Percentiles rank a stretch among this genome's conserved stretches.
Conservation (phyloP, 2,797 vertebrate species). For the Vultur gryphus region DNA sequence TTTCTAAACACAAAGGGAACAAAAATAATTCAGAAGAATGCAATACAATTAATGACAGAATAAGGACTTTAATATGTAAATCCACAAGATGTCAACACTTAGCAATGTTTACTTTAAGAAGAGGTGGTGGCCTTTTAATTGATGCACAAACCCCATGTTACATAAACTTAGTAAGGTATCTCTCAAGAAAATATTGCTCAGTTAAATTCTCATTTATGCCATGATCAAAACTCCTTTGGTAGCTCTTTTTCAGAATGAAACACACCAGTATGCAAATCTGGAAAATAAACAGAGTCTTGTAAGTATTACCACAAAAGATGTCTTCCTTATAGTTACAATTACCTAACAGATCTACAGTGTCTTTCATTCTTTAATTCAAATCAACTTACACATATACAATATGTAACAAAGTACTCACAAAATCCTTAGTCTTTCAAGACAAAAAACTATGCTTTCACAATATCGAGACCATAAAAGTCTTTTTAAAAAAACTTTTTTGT, state of each 20-base stretch:
- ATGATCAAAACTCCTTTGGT: conserved; percentile 71
- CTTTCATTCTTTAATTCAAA: conserved; percentile 13
- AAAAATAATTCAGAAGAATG: conserved; percentile 55
- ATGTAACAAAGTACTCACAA: conserved; percentile 63
- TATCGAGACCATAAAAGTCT: conserved; percentile 12
- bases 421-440: conserved; percentile 51
- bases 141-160: conserved; percentile 59
- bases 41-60: conserved; percentile 59
- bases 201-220: conserved; percentile 53
- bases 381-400: conserved; percentile 55
- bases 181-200: conserved; percentile 70
- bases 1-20: conserved; percentile 56
- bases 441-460: conserved; percentile 52
- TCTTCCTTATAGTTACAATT: conserved; percentile 33
- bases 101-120: conserved; percentile 56
- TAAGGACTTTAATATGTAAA: conserved; percentile 47
- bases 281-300: conserved; percentile 58
- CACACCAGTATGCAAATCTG: conserved; percentile 42
- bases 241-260: conserved; percentile 69
- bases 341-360: conserved; percentile 8
- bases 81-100: conserved; percentile 32
- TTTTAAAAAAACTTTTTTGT: background rate
- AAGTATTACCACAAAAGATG: conserved; percentile 42
- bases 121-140: conserved; percentile 37
- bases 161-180: conserved; percentile 51